Base-by-base conservation (phyloP, 2,113 vertebrate species). In the Phrynocephalus versicolor region DNA sequence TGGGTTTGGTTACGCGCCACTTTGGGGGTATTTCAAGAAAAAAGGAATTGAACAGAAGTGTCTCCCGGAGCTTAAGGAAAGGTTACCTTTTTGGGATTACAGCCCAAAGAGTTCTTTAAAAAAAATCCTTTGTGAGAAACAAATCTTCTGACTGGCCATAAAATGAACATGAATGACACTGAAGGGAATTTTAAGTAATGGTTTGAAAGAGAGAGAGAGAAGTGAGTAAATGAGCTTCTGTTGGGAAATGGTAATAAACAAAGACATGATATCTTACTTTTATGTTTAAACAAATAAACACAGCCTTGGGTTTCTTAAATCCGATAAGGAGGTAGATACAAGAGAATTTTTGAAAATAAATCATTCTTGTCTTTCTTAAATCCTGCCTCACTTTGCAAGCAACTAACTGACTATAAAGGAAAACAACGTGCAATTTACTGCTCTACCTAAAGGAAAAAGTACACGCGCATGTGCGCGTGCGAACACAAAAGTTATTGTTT, bases 401-500 rank as follows among this genome's bases (percentile, higher is more conserved):
- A 60, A 55, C 55, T 82, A 18, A 72, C 39, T 72, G 35, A 33
- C n/a, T 69, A 8, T 57, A 51, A 8, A 58, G 51, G 33, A 51
- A 51, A 51, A 51, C 45, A 51, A 51, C 45, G 10, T 6, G 45
- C 45, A 51, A n/a, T n/a, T n/a, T n/a, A n/a, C n/a, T n/a, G n/a
- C n/a, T n/a, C n/a, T n/a, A n/a, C n/a, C n/a, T n/a, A n/a, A n/a
- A n/a, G n/a, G n/a, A 70, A 82, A 81, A 70, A 16, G 65, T 8
- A 69, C 37, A 81, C 67, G 65, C 67, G 41, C 45, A n/a, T n/a
- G n/a, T n/a, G n/a, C n/a, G n/a, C n/a, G n/a, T n/a, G n/a, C n/a
- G n/a, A n/a, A n/a, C n/a, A n/a, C n/a, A n/a, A n/a, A n/a, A 19
- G 21, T 69, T 75, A 75, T n/a, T 81, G 65, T 65, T 60, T 81